These are phyloP conservation scores for Pyrgilauda ruficollis DNA, from an alignment of 2,113 vertebrate species.

Conservation along the genomic window DNA sequence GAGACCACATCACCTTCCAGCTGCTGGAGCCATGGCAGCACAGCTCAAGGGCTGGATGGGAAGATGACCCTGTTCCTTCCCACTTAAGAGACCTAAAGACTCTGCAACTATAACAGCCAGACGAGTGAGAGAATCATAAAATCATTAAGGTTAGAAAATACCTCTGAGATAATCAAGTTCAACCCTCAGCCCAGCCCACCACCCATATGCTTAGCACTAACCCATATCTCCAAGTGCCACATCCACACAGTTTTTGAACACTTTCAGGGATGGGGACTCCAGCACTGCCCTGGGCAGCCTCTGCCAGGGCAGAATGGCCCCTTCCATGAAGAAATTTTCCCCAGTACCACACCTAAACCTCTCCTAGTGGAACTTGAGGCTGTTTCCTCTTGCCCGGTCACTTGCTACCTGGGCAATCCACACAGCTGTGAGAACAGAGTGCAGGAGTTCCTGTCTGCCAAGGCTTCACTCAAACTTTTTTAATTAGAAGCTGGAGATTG, in stretches of 20 bases:
- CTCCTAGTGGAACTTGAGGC: not conserved
- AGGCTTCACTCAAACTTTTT: not conserved
- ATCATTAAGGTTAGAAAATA: not conserved
- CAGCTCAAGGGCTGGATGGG: not conserved
- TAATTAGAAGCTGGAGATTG: not conserved
- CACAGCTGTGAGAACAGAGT: not conserved
- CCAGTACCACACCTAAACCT: not conserved
- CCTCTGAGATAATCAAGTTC: not conserved
- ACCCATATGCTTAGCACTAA: not conserved
- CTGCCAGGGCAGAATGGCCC: not conserved
- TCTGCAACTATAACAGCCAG: not conserved
- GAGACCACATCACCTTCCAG: not conserved
- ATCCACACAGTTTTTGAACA: not conserved
- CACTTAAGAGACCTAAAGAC: not conserved
- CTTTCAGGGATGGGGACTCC: not conserved
- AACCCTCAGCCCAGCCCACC: not conserved
- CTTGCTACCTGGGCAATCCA: not conserved
- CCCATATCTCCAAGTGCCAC: not conserved
- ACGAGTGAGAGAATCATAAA: not conserved
- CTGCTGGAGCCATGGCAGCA: rapidly evolving
- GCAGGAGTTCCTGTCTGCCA: not conserved
- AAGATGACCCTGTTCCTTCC: not conserved
- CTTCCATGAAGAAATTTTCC: too few species aligned
- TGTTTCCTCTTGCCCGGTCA: not conserved
- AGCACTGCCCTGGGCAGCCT: not conserved